Percentiles rank a stretch among this genome's conserved stretches.
Evolutionary conservation across 1,140 invertebrate genomes (phyloP).

Genomic region (Zaprionus davidi): DNA sequence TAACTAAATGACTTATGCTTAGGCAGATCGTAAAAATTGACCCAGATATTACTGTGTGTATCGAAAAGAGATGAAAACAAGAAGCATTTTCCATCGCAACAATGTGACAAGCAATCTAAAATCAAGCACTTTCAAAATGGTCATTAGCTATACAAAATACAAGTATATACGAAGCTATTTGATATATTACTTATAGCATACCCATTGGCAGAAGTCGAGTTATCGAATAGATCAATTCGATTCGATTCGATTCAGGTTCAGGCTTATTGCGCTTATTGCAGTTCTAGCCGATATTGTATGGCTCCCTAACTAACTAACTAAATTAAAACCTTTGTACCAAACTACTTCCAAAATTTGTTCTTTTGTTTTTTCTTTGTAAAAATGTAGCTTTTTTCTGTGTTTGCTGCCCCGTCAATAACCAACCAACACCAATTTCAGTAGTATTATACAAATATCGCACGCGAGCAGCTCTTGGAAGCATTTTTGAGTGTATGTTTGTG

Average conservation of each 20-base stretch:
- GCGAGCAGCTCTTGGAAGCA: slow-evolving; percentile 54
- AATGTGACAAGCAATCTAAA: slow-evolving; percentile 56
- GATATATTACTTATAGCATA: slow-evolving; percentile 40
- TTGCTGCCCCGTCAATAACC: slow-evolving; percentile 51
- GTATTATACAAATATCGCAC: slow-evolving; percentile 46
- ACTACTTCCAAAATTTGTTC: slow-evolving; percentile 59
- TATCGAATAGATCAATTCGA: slow-evolving; percentile 5
- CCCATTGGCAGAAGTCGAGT: slow-evolving; percentile 38
- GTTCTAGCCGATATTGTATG: slow-evolving; percentile 59
- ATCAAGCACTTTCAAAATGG: slow-evolving; percentile 37
- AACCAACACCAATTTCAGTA: slow-evolving; percentile 74
- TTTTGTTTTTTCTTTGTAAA: slow-evolving; percentile 12
- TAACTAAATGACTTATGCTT: slow-evolving; percentile 72
- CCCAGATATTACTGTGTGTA: slow-evolving; percentile 60
- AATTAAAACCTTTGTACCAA: slow-evolving; percentile 77
- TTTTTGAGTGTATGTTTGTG: slow-evolving; percentile 14
- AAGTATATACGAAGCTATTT: neutral
- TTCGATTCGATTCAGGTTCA: slow-evolving; percentile 26
- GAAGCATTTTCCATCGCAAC: slow-evolving; percentile 4
- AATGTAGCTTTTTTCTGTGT: slow-evolving; percentile 1
- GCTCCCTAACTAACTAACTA: slow-evolving; percentile 65
- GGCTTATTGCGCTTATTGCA: slow-evolving; percentile 43
- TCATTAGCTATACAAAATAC: slow-evolving; percentile 24
- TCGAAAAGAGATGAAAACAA: no score
- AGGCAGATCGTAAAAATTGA: slow-evolving; percentile 78